These are phyloP conservation scores for Zenarchopterus dispar DNA, from an alignment of 2,797 vertebrate species.

Conservation along the genomic window DNA sequence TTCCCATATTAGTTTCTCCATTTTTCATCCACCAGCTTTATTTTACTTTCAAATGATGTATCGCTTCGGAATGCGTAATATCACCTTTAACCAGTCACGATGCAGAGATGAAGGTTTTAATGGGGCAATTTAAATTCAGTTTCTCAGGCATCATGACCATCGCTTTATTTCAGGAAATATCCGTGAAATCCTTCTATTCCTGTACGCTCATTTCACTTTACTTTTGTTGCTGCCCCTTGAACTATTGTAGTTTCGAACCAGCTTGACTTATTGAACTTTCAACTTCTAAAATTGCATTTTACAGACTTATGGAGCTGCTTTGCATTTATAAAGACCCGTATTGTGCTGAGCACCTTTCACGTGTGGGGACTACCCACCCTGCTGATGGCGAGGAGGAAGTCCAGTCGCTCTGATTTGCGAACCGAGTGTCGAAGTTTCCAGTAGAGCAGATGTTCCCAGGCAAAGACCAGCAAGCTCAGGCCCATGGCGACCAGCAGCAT, in stretches of 20 bases:
- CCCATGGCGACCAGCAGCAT: constrained; percentile 99
- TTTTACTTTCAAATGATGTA: constrained; percentile 65
- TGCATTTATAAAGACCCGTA: background rate
- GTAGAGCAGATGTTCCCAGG: constrained; percentile 96
- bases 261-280: constrained; percentile 13
- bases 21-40: constrained; percentile 41
- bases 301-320: background rate
- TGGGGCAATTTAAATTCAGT: constrained; percentile 73
- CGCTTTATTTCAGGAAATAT: constrained; percentile 36
- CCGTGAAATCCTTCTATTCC: constrained; percentile 36
- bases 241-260: constrained; percentile 2
- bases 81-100: constrained; percentile 31
- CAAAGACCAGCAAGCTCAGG: constrained; percentile 94
- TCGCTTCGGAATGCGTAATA: constrained; percentile 51
- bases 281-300: background rate
- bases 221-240: constrained; percentile 36
- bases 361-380: constrained; percentile 80
- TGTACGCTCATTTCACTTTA: constrained; percentile 39
- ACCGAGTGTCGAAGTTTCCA: constrained; percentile 94
- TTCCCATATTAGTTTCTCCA: constrained; percentile 36
- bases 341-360: background rate
- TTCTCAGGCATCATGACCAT: constrained; percentile 39
- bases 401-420: constrained; percentile 85
- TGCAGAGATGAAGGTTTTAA: constrained; percentile 56
- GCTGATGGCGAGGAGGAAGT: constrained; percentile 94